phyloP scores from a whole-genome alignment of 2,113 vertebrate genomes.

The Strix uralensis region DNA sequence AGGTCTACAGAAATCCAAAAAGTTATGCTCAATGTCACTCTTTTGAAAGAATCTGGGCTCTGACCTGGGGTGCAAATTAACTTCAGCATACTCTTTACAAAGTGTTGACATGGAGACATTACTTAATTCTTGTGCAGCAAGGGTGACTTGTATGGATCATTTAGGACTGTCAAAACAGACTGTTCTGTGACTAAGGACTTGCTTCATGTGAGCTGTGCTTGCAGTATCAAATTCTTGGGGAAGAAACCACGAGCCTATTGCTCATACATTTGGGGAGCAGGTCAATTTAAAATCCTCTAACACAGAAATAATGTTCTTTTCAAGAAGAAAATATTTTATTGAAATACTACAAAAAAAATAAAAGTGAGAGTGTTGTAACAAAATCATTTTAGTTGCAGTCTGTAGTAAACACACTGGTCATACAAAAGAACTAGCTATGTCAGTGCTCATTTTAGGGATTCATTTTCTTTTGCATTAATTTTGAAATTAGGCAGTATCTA shows the following conservation, averaged over 20 bases:
- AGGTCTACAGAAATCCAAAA: slow-evolving; percentile 18
- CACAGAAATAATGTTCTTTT: neutral
- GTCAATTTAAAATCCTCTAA: neutral
- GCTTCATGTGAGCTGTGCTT: neutral
- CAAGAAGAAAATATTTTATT: neutral
- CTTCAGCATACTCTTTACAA: slow-evolving; percentile 3
- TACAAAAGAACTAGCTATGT: neutral
- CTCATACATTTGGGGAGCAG: neutral
- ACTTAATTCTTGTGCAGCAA: slow-evolving; percentile 50
- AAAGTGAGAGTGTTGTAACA: neutral
- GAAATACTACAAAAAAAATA: neutral
- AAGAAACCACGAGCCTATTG: neutral
- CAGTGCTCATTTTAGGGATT: neutral
- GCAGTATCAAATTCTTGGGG: neutral
- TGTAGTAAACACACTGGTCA: neutral
- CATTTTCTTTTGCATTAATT: neutral
- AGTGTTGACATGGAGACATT: slow-evolving; percentile 52
- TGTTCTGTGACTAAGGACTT: slow-evolving; percentile 3
- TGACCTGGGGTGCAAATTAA: slow-evolving; percentile 53
- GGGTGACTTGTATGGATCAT: slow-evolving; percentile 52
- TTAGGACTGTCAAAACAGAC: slow-evolving; percentile 58
- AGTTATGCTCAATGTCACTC: slow-evolving; percentile 16
- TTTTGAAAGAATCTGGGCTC: slow-evolving; percentile 55
- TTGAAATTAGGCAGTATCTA: neutral
- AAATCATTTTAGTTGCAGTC: neutral